Evolutionary conservation across 2,797 vertebrate species (phyloP), one percentile per base, ranked within the genome.

Genomic region (Epinephelus malabaricus): DNA sequence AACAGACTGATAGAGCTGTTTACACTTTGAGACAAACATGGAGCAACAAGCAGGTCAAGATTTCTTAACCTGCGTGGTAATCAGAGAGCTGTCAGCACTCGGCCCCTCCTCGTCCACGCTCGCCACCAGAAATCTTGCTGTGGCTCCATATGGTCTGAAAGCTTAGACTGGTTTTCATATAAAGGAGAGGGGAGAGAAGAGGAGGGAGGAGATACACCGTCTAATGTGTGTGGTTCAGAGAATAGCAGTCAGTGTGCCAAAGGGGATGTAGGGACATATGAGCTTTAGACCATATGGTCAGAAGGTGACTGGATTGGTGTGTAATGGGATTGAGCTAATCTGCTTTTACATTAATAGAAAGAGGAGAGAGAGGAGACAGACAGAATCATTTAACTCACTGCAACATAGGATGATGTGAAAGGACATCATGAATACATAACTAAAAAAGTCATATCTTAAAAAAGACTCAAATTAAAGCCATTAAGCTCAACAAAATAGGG

Each of bases 241-340:
- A 87, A 80, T 34, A 79, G 70, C 74, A 83, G 83, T 90, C 82
- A 89, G 73, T 87, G 75, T 86, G 85, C 71, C 81, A 86, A 56
- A 65, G 73, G 62, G 60, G 66, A 84, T 40, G 69, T 34, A 27
- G 25, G 70, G 80, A 64, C 49, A 17, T 19, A 25, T 25, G 72
- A 67, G 86, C 76, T 69, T 64, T 63, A 43, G 63, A 71, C 45
- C 92, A 94, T 90, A 89, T 94, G 92, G 89, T 86, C 83, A 86
- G 78, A 78, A 76, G 89, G 87, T 82, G 86, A 89, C 73, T 69
- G 65, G 89, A 83, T 76, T 83, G 75, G 51, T 62, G 45, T 84
- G 58, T 93, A 94, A 93, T 91, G 82, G 83, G 93, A 93, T 91
- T 92, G 77, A 61, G 59, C 55, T 92, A 93, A 93, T 91, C 90